phyloP scores from a whole-genome alignment of 2,888 invertebrate genomes.

The Drosophila cyrtoloma region DNA sequence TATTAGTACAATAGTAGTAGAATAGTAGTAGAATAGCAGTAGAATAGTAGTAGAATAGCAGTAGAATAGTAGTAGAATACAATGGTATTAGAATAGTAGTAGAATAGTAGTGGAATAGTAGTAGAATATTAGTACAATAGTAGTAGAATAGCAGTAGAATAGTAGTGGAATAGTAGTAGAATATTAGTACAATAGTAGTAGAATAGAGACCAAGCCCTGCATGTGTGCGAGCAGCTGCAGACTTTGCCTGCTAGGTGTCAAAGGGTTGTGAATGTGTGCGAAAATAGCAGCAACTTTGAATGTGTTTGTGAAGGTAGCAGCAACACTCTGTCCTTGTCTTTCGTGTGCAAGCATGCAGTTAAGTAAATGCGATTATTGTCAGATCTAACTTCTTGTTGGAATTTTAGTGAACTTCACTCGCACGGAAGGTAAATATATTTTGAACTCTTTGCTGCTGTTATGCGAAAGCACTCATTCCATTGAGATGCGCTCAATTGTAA shows the following conservation, averaged over 20 bases:
- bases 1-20: too few relatives aligned
- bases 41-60: background rate
- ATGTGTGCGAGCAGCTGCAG: background rate
- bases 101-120: background rate
- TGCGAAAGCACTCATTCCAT: background rate
- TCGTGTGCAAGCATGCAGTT: slow-evolving; percentile 46
- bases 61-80: background rate
- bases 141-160: background rate
- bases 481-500: slow-evolving; percentile 1
- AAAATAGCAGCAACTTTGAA: background rate
- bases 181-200: background rate
- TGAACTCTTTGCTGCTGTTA: background rate
- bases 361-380: slow-evolving; percentile 61
- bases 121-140: background rate
- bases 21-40: too few relatives aligned
- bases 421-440: background rate
- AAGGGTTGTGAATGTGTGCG: background rate
- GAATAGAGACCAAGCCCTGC: background rate
- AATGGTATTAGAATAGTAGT: background rate
- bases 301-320: too few relatives aligned
- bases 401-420: too few relatives aligned
- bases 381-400: background rate
- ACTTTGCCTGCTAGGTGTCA: background rate
- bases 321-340: background rate
- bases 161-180: background rate